phyloP scores from a whole-genome alignment of 2,888 invertebrate species.

The Napeogenes inachia region DNA sequence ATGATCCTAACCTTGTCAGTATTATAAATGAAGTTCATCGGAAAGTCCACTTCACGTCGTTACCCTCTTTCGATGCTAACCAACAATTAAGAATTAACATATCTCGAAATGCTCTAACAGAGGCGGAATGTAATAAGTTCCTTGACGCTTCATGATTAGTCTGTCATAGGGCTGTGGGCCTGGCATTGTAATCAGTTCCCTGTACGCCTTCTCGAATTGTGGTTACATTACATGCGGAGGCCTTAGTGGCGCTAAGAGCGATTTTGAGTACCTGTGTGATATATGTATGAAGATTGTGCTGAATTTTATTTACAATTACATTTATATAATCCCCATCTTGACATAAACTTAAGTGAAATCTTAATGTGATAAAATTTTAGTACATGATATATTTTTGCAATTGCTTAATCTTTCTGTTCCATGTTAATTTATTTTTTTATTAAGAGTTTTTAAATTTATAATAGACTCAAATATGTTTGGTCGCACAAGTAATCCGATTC shows the following conservation, averaged over 20 bases:
- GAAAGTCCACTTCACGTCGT: constrained; percentile 2
- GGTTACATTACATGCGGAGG: constrained; percentile 14
- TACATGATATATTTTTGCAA: too few relatives aligned
- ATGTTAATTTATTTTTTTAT: too few relatives aligned
- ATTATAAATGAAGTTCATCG: not conserved
- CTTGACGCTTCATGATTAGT: constrained; percentile 59
- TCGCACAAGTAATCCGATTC: constrained; percentile 5
- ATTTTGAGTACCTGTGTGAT: constrained; percentile 2
- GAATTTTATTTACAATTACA: not conserved
- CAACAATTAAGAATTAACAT: constrained; percentile 34
- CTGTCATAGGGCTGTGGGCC: constrained; percentile 51
- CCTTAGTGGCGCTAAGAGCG: constrained; percentile 32
- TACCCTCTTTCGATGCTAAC: constrained; percentile 14
- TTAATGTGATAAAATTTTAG: too few relatives aligned
- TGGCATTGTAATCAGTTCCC: constrained; percentile 53
- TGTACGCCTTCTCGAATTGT: constrained; percentile 38
- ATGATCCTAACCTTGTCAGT: not conserved
- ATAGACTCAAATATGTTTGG: not conserved
- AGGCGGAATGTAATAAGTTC: constrained; percentile 45
- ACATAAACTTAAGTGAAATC: too few relatives aligned
- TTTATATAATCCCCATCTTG: too few relatives aligned
- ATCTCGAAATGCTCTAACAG: constrained; percentile 31
- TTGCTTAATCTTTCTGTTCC: too few relatives aligned
- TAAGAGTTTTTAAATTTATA: too few relatives aligned
- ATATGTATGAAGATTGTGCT: too few relatives aligned